Evolutionary conservation across 2,113 vertebrate genomes (phyloP).

Genomic region (Heterotilapia buettikoferi): DNA sequence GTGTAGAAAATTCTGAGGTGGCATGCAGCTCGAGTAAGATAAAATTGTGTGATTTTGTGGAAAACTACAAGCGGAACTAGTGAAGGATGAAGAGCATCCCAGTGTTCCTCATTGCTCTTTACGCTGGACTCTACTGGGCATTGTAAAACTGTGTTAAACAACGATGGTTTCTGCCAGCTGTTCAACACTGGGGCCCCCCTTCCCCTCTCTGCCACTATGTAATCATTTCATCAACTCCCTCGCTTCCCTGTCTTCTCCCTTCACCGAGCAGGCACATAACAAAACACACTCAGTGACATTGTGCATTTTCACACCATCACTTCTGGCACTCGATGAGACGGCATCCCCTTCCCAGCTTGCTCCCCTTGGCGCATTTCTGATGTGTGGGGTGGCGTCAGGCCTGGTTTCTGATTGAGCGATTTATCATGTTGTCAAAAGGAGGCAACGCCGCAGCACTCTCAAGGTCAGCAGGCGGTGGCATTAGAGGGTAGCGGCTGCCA

Average conservation of each 20-base stretch:
- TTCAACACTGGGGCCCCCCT: constrained; percentile 52
- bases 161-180: constrained; percentile 63
- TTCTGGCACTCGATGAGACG: constrained; percentile 66
- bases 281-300: constrained; percentile 76
- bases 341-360: constrained; percentile 47
- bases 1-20: constrained; percentile 5
- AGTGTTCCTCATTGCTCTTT: constrained; percentile 5
- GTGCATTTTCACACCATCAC: constrained; percentile 74
- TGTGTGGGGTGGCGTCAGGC: constrained; percentile 55
- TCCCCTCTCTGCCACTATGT: constrained; percentile 65
- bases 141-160: constrained; percentile 72
- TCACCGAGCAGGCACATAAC: constrained; percentile 70
- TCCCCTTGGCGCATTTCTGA: constrained; percentile 54
- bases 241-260: constrained; percentile 70
- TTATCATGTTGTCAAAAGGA: constrained; percentile 72
- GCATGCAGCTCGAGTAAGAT: not conserved
- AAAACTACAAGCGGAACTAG: constrained; percentile 31
- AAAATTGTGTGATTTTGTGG: constrained; percentile 48
- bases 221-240: constrained; percentile 80
- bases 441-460: constrained; percentile 60
- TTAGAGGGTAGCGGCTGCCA: constrained; percentile 32
- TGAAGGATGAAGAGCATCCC: constrained; percentile 53
- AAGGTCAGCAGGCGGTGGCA: constrained; percentile 72
- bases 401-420: constrained; percentile 73
- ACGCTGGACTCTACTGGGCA: constrained; percentile 53